Conservation (phyloP, 1,140 invertebrate species). For the Chironomus tepperi region DNA sequence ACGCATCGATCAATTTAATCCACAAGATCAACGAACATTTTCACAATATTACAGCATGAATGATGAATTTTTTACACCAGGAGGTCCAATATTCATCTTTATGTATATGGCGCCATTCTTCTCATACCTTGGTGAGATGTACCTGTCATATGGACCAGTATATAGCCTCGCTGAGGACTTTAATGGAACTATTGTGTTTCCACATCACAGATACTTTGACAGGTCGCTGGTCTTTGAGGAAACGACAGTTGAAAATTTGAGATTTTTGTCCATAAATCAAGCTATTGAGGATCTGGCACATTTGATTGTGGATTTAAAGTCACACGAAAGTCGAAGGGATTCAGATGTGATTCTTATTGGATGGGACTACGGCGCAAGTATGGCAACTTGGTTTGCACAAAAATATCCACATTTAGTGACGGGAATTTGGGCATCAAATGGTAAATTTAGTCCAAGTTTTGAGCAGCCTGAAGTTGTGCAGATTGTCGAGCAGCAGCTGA, state of each 20-base stretch:
- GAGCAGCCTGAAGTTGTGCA: neutral
- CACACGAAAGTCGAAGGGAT: slow-evolving; percentile 33
- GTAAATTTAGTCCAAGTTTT: slow-evolving; percentile 46
- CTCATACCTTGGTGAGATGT: slow-evolving; percentile 44
- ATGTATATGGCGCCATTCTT: slow-evolving; percentile 67
- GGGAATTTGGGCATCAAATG: slow-evolving; percentile 65
- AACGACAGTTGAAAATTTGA: slow-evolving; percentile 48
- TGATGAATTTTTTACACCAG: slow-evolving; percentile 43
- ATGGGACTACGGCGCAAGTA: slow-evolving; percentile 69
- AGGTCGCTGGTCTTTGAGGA: slow-evolving; percentile 34
- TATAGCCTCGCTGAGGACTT: slow-evolving; percentile 48
- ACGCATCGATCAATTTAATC: slow-evolving; percentile 57
- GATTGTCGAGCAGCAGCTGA: neutral
- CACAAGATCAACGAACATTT: slow-evolving; percentile 50
- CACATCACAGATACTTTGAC: slow-evolving; percentile 78
- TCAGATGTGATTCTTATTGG: slow-evolving; percentile 58
- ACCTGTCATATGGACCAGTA: slow-evolving; percentile 43
- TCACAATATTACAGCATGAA: slow-evolving; percentile 54
- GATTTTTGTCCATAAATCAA: slow-evolving; percentile 59
- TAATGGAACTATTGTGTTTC: slow-evolving; percentile 52
- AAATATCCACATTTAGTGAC: slow-evolving; percentile 68
- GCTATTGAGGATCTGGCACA: slow-evolving; percentile 61
- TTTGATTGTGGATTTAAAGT: slow-evolving; percentile 47
- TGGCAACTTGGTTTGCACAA: slow-evolving; percentile 67
- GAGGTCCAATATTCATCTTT: slow-evolving; percentile 58